Evolutionary conservation across 2,888 invertebrate species (phyloP), one percentile per base, ranked within the genome.

Genomic region (Tipula lateralis): DNA sequence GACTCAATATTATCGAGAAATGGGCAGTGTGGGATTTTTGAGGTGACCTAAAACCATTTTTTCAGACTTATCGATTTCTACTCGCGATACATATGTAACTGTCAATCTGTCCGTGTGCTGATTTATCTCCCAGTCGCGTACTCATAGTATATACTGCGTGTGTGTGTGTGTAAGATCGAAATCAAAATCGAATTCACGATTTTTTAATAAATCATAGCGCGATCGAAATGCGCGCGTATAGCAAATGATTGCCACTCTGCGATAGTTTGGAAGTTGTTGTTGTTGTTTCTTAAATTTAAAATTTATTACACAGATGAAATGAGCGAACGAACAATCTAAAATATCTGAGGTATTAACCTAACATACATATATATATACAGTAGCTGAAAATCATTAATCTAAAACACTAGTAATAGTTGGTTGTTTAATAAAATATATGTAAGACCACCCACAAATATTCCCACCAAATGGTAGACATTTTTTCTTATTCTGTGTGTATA

Each of bases 361-460:
- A 19, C 19, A 19, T 50, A 50, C 44, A 66, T 24, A 24, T n/a
- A n/a, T n/a, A 24, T 66, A 66, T 66, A 66, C 66, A 66, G 66
- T 66, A 66, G 66, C 66, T 24, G 66, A 66, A 66, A 66, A 66
- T 66, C 66, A 66, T 66, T 66, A 66, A 66, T 66, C 66, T 66
- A 66, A 66, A 66, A 50, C 66, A 7, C 66, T 66, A 66, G 19
- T 66, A 66, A 66, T 66, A 66, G 66, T 66, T 24, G 66, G 66
- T 66, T 66, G 66, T 66, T 66, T 66, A 66, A 66, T 50, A 50
- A 50, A 50, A 50, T 13, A 50, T 50, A 50, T 19, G 19, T 50
- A 50, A 24, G 66, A 66, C 66, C 66, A 66, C 66, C 66, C 66
- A 66, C 66, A 66, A 66, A 66, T 66, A 66, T 66, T 66, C 66